These are phyloP conservation scores for Ennomos quercinarius DNA, from an alignment of 2,888 invertebrate genomes.

Conservation along the genomic window DNA sequence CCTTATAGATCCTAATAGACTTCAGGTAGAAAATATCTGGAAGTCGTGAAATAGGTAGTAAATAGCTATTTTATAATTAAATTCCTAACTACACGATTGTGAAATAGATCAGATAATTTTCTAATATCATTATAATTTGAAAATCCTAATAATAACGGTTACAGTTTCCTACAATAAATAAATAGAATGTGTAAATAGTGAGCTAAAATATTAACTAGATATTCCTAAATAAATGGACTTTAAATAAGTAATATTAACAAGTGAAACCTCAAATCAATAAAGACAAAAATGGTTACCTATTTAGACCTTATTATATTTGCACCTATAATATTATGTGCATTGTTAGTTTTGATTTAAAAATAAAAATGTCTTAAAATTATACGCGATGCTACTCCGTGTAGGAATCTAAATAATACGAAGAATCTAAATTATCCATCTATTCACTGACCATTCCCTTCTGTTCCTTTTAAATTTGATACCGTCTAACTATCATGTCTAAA, in stretches of 20 bases:
- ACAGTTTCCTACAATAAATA: conserved; percentile 44
- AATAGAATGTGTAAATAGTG: conserved; percentile 31
- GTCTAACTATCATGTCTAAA: conserved; percentile 21
- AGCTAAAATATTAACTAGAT: conserved; percentile 36
- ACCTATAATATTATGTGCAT: too few relatives aligned
- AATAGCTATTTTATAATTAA: conserved; percentile 58
- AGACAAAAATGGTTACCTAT: too few relatives aligned
- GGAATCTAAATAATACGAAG: conserved; percentile 4
- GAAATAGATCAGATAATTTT: conserved; percentile 63
- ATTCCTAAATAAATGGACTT: conserved; percentile 24
- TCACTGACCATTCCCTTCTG: conserved; percentile 7
- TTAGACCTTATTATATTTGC: too few relatives aligned
- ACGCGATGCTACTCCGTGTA: too few relatives aligned
- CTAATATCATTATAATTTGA: conserved; percentile 52
- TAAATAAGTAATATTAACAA: not conserved
- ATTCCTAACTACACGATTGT: conserved; percentile 71
- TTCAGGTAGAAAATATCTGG: conserved; percentile 14
- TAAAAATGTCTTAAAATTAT: too few relatives aligned
- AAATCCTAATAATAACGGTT: conserved; percentile 51
- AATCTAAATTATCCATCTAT: conserved; percentile 5
- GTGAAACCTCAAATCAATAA: not conserved
- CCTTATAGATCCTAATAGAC: too few relatives aligned
- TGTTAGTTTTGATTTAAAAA: too few relatives aligned
- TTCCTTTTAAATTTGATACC: conserved; percentile 29
- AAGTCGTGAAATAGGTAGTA: conserved; percentile 19